Base-by-base conservation (phyloP, 2,113 vertebrate species). In the Benitochromis conjunctus region DNA sequence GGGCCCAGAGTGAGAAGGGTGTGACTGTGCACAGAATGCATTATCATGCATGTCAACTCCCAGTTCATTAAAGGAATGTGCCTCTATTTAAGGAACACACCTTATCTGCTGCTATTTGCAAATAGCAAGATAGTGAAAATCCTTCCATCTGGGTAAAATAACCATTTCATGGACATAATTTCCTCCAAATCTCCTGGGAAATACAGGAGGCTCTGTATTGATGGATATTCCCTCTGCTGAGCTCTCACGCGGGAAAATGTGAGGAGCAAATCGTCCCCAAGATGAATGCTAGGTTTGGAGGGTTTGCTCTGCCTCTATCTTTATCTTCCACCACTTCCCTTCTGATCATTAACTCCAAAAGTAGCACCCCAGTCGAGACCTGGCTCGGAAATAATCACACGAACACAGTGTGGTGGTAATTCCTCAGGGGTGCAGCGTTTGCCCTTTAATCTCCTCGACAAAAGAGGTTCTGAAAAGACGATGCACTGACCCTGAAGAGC, bases 381-480 rank as follows among this genome's bases (percentile, higher is more conserved):
- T 51, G 64, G 53, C 66, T 84, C n/a, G 38, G 36, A 81, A 80
- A 93, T 89, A 82, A 92, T 90, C 86, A 66, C 58, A 48, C 4
- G 0, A 36, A 53, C 2, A 7, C 76, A 82, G 82, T 89, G 87
- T 92, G 90, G 87, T 92, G 91, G 51, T 89, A 90, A 93, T 94
- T 89, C 77, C 77, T 82, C 69, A 46, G 71, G 78, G 69, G 55
- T 43, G 79, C 34, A 82, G 77, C 9, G 4, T 84, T 91, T 89
- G 86, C 56, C 80, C 89, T 92, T 91, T 93, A 88, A 94, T 93
- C 83, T 87, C 4, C 12, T 88, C 6, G 21, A 56, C 38, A 58
- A 60, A 36, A 85, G 48, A 79, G 21, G 18, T 84, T 82, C 62
- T 53, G 18, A 64, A 54, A 55, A 66, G 83, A 51, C 12, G 3